Conservation (phyloP, 2,888 invertebrate genomes). For the Heliconius charithonia region DNA sequence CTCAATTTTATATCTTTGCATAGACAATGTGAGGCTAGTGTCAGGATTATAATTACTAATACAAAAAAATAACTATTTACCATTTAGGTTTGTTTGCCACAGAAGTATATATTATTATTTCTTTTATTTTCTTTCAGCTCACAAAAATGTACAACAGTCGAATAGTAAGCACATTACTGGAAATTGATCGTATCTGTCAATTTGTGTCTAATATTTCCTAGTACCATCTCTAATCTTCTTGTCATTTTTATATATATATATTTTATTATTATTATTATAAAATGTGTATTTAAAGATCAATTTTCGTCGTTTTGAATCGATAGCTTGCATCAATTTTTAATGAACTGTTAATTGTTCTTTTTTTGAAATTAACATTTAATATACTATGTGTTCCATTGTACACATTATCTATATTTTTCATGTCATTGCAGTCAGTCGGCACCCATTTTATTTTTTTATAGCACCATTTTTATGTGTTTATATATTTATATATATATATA, state of each 20-base stretch:
- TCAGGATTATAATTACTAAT: background rate
- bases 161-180: slow-evolving; percentile 72
- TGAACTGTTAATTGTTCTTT: background rate
- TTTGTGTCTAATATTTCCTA: slow-evolving; percentile 48
- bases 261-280: background rate
- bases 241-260: slow-evolving; percentile 20
- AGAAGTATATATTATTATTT: slow-evolving; percentile 55
- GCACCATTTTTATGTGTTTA: background rate
- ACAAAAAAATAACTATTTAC: background rate
- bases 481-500: background rate
- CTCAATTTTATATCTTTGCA: too few relatives aligned
- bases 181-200: slow-evolving; percentile 32
- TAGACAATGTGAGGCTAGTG: background rate
- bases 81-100: slow-evolving; percentile 44
- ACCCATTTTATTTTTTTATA: background rate
- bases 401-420: background rate
- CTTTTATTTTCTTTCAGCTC: slow-evolving; percentile 76
- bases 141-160: slow-evolving; percentile 79
- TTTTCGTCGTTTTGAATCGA: background rate
- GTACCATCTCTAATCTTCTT: slow-evolving; percentile 42
- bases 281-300: background rate
- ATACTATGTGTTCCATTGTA: background rate
- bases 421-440: slow-evolving; percentile 3
- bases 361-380: too few relatives aligned
- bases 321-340: background rate